Evolutionary conservation across 1,140 invertebrate species (phyloP).

Genomic region (Steinernema feltiae): DNA sequence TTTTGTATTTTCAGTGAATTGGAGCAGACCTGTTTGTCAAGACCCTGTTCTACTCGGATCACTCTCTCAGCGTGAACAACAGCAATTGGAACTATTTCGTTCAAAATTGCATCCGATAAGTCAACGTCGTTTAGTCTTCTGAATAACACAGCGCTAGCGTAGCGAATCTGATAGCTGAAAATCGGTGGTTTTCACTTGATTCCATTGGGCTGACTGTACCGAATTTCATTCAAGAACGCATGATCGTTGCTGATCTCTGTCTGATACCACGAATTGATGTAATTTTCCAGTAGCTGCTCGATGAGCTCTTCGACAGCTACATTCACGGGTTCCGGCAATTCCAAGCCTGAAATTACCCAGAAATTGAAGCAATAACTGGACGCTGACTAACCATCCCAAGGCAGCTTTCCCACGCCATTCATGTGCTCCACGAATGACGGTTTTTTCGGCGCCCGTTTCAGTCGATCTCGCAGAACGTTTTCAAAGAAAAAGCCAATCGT

Average conservation of each 20-base stretch:
- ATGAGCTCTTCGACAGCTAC: conserved; percentile 28
- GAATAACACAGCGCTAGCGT: conserved; percentile 24
- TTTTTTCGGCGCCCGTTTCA: not conserved
- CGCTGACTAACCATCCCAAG: not conserved
- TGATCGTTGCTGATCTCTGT: conserved; percentile 29
- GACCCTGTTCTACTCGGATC: not conserved
- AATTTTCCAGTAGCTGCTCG: conserved; percentile 34
- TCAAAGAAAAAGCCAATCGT: not conserved
- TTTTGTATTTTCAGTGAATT: too few species aligned
- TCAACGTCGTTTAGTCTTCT: conserved; percentile 23
- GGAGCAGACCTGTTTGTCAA: not conserved
- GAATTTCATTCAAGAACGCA: conserved; percentile 37
- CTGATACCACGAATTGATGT: conserved; percentile 37
- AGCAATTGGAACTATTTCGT: not conserved
- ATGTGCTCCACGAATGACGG: not conserved
- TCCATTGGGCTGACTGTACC: conserved; percentile 18
- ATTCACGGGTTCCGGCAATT: conserved; percentile 22
- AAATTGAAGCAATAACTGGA: not conserved
- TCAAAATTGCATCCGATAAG: conserved; percentile 13
- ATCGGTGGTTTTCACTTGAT: conserved; percentile 15
- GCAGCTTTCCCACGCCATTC: not conserved
- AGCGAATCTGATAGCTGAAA: conserved; percentile 38
- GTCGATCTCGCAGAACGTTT: not conserved
- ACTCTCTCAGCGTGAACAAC: not conserved
- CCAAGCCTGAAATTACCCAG: conserved; percentile 19